Evolutionary conservation across 2,113 vertebrate species (phyloP).

Genomic region (Onychostruthus taczanowskii): DNA sequence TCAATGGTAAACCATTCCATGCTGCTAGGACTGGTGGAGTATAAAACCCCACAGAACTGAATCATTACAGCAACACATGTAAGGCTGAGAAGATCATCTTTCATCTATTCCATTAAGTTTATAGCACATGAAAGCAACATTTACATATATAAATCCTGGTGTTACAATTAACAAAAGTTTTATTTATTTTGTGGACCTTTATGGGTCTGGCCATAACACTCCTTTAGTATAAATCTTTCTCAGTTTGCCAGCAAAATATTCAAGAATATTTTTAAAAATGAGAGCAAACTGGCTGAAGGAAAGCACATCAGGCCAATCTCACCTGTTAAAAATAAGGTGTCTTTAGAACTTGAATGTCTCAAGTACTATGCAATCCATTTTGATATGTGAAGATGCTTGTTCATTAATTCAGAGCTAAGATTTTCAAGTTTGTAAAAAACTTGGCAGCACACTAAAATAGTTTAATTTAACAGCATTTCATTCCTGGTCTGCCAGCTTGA

Average conservation of each 20-base stretch:
- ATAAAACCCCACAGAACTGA: neutral
- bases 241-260: neutral
- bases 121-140: neutral
- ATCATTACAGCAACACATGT: neutral
- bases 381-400: neutral
- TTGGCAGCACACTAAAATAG: neutral
- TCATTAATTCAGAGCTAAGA: neutral
- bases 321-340: neutral
- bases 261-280: neutral
- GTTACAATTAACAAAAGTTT: neutral
- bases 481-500: neutral
- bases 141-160: neutral
- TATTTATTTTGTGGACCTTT: neutral
- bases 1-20: neutral
- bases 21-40: neutral
- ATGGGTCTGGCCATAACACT: neutral
- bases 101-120: neutral
- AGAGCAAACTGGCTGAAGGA: neutral
- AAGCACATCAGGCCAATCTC: neutral
- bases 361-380: neutral
- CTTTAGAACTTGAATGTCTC: neutral
- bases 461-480: neutral
- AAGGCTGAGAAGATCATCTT: neutral
- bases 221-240: neutral
- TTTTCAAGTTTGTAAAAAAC: neutral